Evolutionary conservation across 2,797 vertebrate genomes (phyloP), one percentile per base, ranked within the genome.

Genomic region (Tamandua tetradactyla): DNA sequence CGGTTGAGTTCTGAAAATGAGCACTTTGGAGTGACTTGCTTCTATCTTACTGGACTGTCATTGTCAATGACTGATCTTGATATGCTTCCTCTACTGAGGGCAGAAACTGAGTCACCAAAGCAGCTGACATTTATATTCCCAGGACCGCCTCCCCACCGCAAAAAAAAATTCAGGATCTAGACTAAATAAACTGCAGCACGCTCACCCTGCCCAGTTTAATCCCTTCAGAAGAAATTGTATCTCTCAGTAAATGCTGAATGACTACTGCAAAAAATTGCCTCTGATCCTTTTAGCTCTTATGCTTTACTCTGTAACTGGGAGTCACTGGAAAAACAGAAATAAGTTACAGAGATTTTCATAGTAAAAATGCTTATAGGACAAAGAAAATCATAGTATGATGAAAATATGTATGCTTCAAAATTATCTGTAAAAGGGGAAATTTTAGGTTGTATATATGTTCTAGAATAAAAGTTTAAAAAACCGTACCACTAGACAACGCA

Each of bases 251-350:
- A 78, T 72, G 30, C 62, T n/a, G 9, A 64, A 14, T 32, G 61
- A 66, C 22, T 44, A 57, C 4, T 74, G n/a, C 81, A 62, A 83
- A 87, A 61, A 80, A 59, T 85, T 42, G 13, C 20, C 52, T 86
- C 64, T 72, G 11, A 27, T 94, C 52, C 64, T 80, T 91, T 92
- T 71, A 69, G 14, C 44, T 87, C 4, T 69, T 74, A 83, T 89
- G 49, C 47, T 86, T 59, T 87, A 40, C 10, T 59, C 62, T 27
- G 18, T n/a, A 23, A 10, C 17, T 82, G 40, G 69, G 18, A 79
- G 25, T 81, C 71, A 74, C 44, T 7, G 5, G 71, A 40, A 89
- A 87, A 93, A 68, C n/a, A 93, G 42, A 91, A 92, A 89, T 91
- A 30, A 76, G 44, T 92, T 86, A 13, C 42, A 71, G 49, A 72